These are phyloP conservation scores for Mormyrus hasselquistii DNA, from an alignment of 2,797 vertebrate genomes.

Conservation along the genomic window DNA sequence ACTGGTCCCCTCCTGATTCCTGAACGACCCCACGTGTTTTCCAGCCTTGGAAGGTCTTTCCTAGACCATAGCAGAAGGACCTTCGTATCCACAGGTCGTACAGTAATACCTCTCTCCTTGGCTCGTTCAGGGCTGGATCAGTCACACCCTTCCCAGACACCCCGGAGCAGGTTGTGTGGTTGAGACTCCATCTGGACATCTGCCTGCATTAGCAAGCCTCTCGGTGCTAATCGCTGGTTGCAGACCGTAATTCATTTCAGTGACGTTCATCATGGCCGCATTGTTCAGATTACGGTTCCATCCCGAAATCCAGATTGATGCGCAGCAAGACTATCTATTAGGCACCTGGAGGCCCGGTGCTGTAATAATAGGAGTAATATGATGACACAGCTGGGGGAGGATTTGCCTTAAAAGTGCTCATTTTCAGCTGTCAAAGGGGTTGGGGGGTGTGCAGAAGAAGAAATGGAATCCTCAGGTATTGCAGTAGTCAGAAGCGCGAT, in stretches of 20 bases:
- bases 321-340: conserved; percentile 46
- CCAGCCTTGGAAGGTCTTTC: background rate
- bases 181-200: background rate
- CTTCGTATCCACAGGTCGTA: background rate
- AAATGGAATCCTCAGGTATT: conserved; percentile 7
- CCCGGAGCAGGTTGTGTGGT: background rate
- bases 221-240: conserved; percentile 48
- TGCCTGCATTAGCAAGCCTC: conserved; percentile 21
- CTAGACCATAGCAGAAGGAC: background rate
- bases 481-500: background rate
- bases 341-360: conserved; percentile 36
- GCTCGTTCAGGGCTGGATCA: background rate
- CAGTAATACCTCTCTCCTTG: background rate
- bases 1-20: background rate
- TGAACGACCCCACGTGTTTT: background rate
- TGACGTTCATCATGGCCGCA: background rate
- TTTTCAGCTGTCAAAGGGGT: background rate
- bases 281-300: conserved; percentile 19
- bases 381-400: conserved; percentile 25
- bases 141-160: background rate
- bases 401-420: conserved; percentile 21
- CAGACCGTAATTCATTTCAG: conserved; percentile 42
- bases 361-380: conserved; percentile 45
- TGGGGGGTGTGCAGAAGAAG: background rate
- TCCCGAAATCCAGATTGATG: conserved; percentile 4